Evolutionary conservation across 92 coral and sea anemone genomes (phyloP).

Genomic region (Bergia sp.): DNA sequence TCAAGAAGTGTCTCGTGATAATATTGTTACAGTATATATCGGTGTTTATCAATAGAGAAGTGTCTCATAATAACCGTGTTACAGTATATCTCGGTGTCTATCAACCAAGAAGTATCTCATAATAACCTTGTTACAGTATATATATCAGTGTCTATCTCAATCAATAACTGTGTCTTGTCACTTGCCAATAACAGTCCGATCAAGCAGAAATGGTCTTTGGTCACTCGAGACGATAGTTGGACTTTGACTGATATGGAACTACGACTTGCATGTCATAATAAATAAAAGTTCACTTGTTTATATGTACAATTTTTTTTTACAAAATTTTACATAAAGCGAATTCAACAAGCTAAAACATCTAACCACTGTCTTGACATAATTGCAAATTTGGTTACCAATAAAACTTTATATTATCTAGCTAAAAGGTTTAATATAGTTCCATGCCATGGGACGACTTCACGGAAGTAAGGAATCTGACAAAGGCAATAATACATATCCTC

Average conservation of each 20-base stretch:
- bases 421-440: conserved; percentile 1
- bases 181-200: neutral
- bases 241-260: neutral
- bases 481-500: neutral
- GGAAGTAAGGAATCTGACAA: conserved; percentile 11
- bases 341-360: conserved; percentile 19
- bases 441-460: conserved; percentile 25
- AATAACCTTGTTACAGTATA: no score
- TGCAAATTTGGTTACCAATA: conserved; percentile 32
- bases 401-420: conserved; percentile 28
- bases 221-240: conserved; percentile 10
- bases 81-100: no score
- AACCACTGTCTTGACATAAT: conserved; percentile 23
- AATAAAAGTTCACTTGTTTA: conserved; percentile 36
- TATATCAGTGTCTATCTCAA: no score
- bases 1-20: no score
- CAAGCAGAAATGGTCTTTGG: neutral
- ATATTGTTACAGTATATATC: no score
- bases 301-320: conserved; percentile 41
- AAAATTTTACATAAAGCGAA: conserved; percentile 36
- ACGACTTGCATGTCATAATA: conserved; percentile 37
- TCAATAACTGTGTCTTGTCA: neutral
- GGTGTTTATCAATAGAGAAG: neutral
- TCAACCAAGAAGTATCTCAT: no score
- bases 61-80: neutral